These are phyloP conservation scores for Astropecten irregularis DNA, from an alignment of 53 echinoderm and acorn worm genomes.

Conservation along the genomic window DNA sequence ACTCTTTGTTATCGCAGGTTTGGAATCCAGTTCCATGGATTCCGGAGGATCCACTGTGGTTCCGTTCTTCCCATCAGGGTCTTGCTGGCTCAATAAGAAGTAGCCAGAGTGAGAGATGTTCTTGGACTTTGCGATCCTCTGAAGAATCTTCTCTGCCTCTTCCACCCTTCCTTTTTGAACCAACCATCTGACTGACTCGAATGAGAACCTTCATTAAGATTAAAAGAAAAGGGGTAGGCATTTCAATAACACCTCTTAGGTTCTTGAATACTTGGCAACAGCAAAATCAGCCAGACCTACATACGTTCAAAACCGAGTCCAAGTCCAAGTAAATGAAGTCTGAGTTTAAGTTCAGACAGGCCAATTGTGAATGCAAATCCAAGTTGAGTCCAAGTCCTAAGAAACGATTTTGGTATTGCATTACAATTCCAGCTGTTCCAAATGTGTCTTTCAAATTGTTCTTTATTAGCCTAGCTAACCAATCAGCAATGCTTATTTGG, in stretches of 20 bases:
- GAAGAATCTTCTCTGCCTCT: slow-evolving; percentile 31
- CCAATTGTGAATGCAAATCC: too few species aligned
- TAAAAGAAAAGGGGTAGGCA: neutral
- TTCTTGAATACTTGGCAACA: neutral
- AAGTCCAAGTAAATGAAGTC: too few species aligned
- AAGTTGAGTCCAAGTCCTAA: too few species aligned
- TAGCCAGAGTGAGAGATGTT: slow-evolving; percentile 29
- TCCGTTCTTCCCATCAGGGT: neutral
- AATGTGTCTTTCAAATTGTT: too few species aligned
- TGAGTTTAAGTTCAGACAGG: too few species aligned
- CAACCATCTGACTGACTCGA: slow-evolving; percentile 37
- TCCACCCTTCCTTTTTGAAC: slow-evolving; percentile 24
- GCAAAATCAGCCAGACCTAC: too few species aligned
- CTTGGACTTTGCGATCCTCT: slow-evolving; percentile 39
- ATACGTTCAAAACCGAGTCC: too few species aligned
- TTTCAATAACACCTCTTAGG: too few species aligned
- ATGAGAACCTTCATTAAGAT: neutral
- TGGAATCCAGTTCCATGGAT: neutral
- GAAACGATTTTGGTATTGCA: too few species aligned
- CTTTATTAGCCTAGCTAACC: too few species aligned
- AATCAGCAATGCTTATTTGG: too few species aligned
- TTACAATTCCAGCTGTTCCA: too few species aligned
- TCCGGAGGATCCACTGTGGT: neutral
- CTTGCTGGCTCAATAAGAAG: neutral
- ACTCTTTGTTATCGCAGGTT: neutral